Evolutionary conservation across 2,797 vertebrate genomes (phyloP).

Genomic region (Alosa sapidissima): DNA sequence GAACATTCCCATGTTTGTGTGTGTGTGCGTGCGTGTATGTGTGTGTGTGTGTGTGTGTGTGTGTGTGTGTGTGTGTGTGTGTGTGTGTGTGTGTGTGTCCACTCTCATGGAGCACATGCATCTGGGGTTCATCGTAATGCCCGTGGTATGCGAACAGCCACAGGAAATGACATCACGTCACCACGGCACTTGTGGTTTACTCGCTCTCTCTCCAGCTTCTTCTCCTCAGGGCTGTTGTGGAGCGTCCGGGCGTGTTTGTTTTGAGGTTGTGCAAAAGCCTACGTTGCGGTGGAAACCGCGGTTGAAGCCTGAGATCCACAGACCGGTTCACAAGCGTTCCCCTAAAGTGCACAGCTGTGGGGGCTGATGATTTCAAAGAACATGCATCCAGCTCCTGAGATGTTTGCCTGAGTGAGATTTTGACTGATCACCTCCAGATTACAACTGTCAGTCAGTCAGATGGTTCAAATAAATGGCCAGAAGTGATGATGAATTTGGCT

Average conservation of each 20-base stretch:
- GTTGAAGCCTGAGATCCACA: neutral
- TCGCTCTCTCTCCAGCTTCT: neutral
- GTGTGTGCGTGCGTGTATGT: neutral
- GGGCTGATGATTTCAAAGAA: neutral
- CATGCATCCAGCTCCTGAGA: neutral
- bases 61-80: neutral
- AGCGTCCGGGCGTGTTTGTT: neutral
- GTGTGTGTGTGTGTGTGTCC: constrained; percentile 5
- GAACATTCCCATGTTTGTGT: neutral
- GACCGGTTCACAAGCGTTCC: neutral
- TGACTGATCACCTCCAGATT: neutral
- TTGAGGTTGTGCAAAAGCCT: neutral
- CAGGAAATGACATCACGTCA: constrained; percentile 27
- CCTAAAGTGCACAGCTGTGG: neutral
- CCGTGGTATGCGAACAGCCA: neutral
- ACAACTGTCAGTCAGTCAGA: neutral
- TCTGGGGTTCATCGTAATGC: neutral
- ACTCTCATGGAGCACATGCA: neutral
- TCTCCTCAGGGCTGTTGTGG: constrained; percentile 16
- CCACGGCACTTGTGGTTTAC: neutral
- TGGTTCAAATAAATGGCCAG: neutral
- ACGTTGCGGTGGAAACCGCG: neutral
- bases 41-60: neutral
- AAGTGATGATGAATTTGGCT: neutral
- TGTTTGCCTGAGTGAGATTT: neutral